A percentile compares a stretch with the other conserved stretches of the same genome.
phyloP scores from a whole-genome alignment of 2,888 invertebrate genomes.

The Diarsia rubi region DNA sequence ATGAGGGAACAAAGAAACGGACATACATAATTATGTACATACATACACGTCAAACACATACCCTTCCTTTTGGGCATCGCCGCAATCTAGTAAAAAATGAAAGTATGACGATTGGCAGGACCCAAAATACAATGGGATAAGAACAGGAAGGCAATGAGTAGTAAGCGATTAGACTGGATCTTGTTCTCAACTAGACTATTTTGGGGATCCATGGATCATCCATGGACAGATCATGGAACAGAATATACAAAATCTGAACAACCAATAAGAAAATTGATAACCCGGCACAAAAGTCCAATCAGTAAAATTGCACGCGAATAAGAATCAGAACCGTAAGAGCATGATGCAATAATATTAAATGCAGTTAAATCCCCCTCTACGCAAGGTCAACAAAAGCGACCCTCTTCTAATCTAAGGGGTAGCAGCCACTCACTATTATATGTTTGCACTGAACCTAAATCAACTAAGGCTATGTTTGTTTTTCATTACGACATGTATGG shows the following conservation, averaged over 20 bases:
- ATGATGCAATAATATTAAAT: slow-evolving; percentile 69
- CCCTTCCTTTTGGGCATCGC: too few relatives aligned
- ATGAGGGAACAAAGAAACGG: too few relatives aligned
- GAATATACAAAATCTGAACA: slow-evolving; percentile 10
- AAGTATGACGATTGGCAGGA: too few relatives aligned
- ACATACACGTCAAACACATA: too few relatives aligned
- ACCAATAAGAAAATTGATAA: slow-evolving; percentile 8
- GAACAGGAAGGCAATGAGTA: too few relatives aligned
- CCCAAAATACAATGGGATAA: too few relatives aligned
- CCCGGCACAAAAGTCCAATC: slow-evolving; percentile 21
- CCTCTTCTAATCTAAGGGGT: slow-evolving; percentile 72
- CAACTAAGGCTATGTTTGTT: slow-evolving; percentile 76
- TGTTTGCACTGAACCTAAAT: slow-evolving; percentile 78
- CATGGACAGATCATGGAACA: neutral
- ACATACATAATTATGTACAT: too few relatives aligned
- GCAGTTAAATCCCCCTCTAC: slow-evolving; percentile 65
- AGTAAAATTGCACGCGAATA: slow-evolving; percentile 32
- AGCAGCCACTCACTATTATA: slow-evolving; percentile 74
- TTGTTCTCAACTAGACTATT: neutral
- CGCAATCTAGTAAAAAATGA: too few relatives aligned
- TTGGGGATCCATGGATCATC: neutral
- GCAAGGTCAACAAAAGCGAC: slow-evolving; percentile 68
- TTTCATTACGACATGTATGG: slow-evolving; percentile 78
- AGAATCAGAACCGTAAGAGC: slow-evolving; percentile 35
- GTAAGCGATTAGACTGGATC: neutral